Conservation (phyloP, 30 jellyfish, hydroid and myxozoan genomes). For the Catostylus mosaicus region DNA sequence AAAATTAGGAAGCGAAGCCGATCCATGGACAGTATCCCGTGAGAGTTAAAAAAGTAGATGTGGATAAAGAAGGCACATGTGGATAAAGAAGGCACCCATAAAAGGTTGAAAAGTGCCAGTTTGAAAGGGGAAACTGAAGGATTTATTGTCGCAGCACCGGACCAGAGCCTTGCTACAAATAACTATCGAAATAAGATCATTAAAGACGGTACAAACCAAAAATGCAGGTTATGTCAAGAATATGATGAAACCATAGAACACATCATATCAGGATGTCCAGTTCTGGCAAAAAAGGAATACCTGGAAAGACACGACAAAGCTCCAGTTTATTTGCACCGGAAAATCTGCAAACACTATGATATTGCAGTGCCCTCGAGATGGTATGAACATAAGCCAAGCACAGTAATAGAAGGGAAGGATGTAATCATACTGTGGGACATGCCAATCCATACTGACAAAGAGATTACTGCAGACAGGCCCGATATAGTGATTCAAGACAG, state of each 20-base stretch:
- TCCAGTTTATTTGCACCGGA: not conserved
- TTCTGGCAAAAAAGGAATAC: constrained; percentile 22
- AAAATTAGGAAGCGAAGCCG: constrained; percentile 30
- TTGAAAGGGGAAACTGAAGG: constrained; percentile 30
- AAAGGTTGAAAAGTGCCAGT: constrained; percentile 13
- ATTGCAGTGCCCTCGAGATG: not conserved
- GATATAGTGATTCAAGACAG: constrained; percentile 11
- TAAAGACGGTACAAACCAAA: constrained; percentile 14
- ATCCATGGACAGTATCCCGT: constrained; percentile 20
- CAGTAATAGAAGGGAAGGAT: not conserved
- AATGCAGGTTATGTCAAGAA: constrained; percentile 5
- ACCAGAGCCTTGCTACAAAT: constrained; percentile 15
- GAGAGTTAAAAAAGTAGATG: constrained; percentile 16
- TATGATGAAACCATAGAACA: constrained; percentile 24
- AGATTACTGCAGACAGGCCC: constrained; percentile 31
- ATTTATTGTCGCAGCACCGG: constrained; percentile 18
- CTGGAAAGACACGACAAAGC: constrained; percentile 20
- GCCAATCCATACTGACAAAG: constrained; percentile 24
- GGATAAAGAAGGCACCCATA: not conserved
- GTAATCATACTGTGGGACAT: constrained; percentile 13
- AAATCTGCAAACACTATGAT: not conserved
- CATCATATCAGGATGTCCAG: constrained; percentile 34
- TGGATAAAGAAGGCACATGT: constrained; percentile 6
- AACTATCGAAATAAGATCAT: constrained; percentile 22
- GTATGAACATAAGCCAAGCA: constrained; percentile 27